These are phyloP conservation scores for Pandion haliaetus DNA, from an alignment of 2,113 vertebrate species.

Conservation along the genomic window DNA sequence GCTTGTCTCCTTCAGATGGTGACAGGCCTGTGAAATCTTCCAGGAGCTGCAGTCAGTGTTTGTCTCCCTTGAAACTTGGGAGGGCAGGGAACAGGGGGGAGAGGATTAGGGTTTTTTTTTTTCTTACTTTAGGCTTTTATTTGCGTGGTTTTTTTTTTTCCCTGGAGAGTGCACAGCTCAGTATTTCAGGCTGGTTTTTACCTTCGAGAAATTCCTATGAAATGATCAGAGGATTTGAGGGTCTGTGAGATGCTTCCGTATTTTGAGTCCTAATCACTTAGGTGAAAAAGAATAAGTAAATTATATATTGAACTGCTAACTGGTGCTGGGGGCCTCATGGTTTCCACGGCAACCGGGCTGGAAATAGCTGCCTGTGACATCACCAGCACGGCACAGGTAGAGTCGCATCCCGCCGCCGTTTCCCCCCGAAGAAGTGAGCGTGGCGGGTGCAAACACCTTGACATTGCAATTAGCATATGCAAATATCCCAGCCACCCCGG, in stretches of 20 bases:
- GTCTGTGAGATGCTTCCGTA: constrained; percentile 65
- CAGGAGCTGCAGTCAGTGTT: not conserved
- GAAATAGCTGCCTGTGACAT: constrained; percentile 80
- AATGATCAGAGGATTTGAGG: not conserved
- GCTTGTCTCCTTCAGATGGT: not conserved
- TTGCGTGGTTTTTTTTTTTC: not conserved
- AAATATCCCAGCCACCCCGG: not conserved
- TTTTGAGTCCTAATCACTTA: constrained; percentile 70
- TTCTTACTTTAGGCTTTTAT: not conserved
- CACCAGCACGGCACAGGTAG: constrained; percentile 76
- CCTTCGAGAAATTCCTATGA: not conserved
- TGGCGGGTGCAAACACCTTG: constrained; percentile 54
- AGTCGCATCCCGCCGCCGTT: constrained; percentile 65
- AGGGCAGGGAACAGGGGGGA: not conserved
- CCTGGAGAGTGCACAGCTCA: constrained; percentile 3
- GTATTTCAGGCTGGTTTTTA: not conserved
- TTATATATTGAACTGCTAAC: constrained; percentile 84
- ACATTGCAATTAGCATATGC: constrained; percentile 61
- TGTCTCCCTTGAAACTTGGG: constrained; percentile 20
- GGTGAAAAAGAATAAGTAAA: constrained; percentile 79
- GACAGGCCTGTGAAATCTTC: constrained; percentile 10
- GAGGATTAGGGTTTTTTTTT: not conserved
- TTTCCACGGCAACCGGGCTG: constrained; percentile 82
- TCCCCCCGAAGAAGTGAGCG: constrained; percentile 63
- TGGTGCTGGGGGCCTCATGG: constrained; percentile 82